phyloP scores from a whole-genome alignment of 2,797 vertebrate species.

The Pachyuromys duprasi region DNA sequence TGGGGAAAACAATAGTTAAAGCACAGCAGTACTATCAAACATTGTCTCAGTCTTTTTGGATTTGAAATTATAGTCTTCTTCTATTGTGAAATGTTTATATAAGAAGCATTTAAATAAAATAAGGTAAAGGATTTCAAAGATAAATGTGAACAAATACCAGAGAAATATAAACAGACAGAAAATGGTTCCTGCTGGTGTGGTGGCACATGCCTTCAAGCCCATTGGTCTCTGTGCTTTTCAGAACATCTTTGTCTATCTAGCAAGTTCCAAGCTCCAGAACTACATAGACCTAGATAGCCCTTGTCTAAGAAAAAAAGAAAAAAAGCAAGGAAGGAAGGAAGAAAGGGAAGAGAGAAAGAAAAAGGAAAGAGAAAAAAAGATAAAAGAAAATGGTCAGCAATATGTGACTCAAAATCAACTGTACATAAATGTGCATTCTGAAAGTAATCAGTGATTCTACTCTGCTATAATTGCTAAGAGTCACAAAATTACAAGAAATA shows the following conservation, averaged over 20 bases:
- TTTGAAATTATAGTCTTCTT: not conserved
- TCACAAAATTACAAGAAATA: not conserved
- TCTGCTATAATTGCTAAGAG: not conserved
- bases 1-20: slow-evolving; percentile 11
- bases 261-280: no score
- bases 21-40: not conserved
- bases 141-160: no score
- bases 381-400: no score
- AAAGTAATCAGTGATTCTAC: not conserved
- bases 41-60: not conserved
- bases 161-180: not conserved
- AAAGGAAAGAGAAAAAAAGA: not conserved
- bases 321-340: no score
- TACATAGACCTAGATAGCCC: no score
- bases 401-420: not conserved
- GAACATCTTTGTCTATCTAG: no score
- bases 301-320: not conserved
- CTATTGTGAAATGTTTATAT: not conserved
- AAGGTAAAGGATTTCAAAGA: no score
- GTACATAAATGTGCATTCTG: not conserved
- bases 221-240: no score
- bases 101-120: not conserved
- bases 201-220: no score
- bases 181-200: no score
- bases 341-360: not conserved